Percentiles rank a stretch among this genome's conserved stretches.
Evolutionary conservation across 2,113 vertebrate genomes (phyloP).

Genomic region (Silurus glanis): DNA sequence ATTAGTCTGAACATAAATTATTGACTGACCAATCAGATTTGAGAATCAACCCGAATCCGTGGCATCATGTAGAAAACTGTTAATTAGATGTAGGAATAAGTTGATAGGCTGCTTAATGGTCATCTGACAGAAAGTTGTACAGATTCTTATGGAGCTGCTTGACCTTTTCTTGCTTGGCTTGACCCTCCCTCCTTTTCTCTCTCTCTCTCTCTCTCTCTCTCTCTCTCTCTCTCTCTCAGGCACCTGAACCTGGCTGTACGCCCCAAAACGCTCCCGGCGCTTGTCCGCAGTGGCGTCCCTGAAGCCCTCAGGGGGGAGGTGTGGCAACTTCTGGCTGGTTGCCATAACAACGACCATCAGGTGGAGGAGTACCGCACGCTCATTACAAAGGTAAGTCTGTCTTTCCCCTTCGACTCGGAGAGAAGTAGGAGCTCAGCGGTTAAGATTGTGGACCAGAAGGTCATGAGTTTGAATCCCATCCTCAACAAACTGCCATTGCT

Average conservation of each 20-base stretch:
- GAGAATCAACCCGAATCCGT: neutral
- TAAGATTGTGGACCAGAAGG: no score
- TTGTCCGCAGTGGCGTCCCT: constrained; percentile 93
- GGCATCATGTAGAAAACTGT: neutral
- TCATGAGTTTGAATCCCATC: no score
- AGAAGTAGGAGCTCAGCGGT: no score
- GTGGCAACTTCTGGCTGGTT: constrained; percentile 97
- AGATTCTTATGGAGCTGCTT: neutral
- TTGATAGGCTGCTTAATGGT: neutral
- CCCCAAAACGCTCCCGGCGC: constrained; percentile 83
- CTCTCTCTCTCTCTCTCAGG: constrained; percentile 67
- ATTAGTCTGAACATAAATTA: no score
- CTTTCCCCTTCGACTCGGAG: neutral
- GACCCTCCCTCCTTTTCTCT: neutral
- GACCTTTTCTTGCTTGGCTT: neutral
- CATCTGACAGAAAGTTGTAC: neutral
- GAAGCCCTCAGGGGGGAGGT: constrained; percentile 96
- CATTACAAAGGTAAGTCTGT: constrained; percentile 88
- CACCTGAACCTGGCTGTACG: constrained; percentile 92
- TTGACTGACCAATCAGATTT: neutral
- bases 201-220: neutral
- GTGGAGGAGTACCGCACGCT: constrained; percentile 98
- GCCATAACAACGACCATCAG: constrained; percentile 94
- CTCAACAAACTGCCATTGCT: no score
- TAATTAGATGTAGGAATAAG: neutral